These are phyloP conservation scores for Lytechinus variegatus DNA, from an alignment of 35 echinoderm and acorn worm species.

Conservation along the genomic window DNA sequence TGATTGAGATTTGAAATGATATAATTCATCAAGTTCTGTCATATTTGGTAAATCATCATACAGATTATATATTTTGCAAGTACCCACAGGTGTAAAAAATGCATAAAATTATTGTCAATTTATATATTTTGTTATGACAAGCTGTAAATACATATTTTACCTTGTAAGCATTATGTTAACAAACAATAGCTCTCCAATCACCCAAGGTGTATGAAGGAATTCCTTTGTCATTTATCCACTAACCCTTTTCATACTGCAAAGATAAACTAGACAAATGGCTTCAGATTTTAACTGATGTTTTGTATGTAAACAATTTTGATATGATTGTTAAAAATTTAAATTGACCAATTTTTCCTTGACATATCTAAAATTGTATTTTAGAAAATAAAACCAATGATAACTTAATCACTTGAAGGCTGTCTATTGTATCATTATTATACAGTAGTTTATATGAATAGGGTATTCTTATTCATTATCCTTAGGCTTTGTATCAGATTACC, in stretches of 20 bases:
- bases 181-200: neutral
- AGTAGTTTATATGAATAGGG: neutral
- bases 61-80: neutral
- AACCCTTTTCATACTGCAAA: neutral
- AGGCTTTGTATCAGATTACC: neutral
- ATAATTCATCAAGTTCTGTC: too few relatives aligned
- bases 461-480: neutral
- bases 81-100: neutral
- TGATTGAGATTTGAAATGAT: too few relatives aligned
- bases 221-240: neutral
- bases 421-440: neutral
- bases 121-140: neutral
- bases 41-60: too few relatives aligned
- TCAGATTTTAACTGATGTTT: neutral
- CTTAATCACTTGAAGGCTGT: neutral
- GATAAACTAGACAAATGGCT: neutral
- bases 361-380: too few relatives aligned
- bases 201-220: neutral
- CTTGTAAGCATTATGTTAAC: neutral
- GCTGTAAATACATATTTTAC: neutral
- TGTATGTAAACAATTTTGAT: too few relatives aligned
- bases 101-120: neutral
- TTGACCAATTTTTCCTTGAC: neutral
- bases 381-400: neutral
- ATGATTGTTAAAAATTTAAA: too few relatives aligned